Conservation (phyloP, 2,888 invertebrate genomes). For the Disparrhopalites patrizii region DNA sequence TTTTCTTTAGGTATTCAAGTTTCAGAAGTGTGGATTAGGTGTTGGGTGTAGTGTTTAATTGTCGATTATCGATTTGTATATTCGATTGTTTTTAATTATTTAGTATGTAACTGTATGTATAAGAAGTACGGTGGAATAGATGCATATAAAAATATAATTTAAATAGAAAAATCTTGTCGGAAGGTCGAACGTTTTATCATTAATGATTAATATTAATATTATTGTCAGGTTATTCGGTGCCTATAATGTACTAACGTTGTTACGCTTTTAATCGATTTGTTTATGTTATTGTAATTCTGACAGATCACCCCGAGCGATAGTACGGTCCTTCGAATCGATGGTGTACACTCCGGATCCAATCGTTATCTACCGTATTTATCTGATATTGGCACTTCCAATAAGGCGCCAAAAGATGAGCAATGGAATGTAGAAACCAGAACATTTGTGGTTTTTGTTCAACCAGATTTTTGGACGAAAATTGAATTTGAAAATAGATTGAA, state of each 20-base stretch:
- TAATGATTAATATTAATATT: no score
- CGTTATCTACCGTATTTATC: not conserved
- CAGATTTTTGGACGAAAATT: constrained; percentile 20
- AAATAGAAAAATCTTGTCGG: no score
- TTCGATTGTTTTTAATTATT: not conserved
- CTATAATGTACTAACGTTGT: no score
- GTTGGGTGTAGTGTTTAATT: no score
- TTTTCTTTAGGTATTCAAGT: constrained; percentile 7
- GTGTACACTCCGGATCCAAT: not conserved
- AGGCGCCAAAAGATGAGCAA: not conserved
- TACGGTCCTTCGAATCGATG: constrained; percentile 2
- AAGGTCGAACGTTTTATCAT: no score
- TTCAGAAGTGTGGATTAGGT: no score
- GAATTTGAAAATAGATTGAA: constrained; percentile 23
- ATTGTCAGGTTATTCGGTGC: no score
- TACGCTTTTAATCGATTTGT: no score
- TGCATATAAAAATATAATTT: no score
- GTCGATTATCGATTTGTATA: not conserved
- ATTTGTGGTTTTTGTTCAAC: constrained; percentile 14
- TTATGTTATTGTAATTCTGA: not conserved
- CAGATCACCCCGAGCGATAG: constrained; percentile 23
- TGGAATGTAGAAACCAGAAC: constrained; percentile 17
- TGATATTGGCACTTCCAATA: not conserved
- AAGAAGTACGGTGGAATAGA: no score
- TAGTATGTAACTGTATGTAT: not conserved